Evolutionary conservation across 2,797 vertebrate genomes (phyloP).

Genomic region (Anguilla megastoma): DNA sequence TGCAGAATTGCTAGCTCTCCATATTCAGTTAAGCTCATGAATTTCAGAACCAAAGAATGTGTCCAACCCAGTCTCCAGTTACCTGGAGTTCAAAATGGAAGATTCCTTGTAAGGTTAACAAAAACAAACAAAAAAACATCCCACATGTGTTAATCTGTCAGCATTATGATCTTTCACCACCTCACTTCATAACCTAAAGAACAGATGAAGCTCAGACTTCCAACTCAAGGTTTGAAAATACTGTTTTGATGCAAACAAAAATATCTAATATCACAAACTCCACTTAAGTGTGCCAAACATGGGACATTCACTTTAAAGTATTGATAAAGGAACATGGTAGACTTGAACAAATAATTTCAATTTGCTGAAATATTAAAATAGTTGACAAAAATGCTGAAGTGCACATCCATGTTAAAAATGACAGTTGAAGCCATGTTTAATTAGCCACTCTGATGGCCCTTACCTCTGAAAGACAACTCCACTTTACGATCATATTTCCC

Average conservation of each 20-base stretch:
- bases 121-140: not conserved
- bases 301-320: not conserved
- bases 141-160: not conserved
- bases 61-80: not conserved
- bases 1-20: not conserved
- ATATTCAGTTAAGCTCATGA: not conserved
- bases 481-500: conserved; percentile 83
- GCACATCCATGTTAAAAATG: not conserved
- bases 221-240: not conserved
- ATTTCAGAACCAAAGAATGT: not conserved
- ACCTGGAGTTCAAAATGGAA: not conserved
- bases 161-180: not conserved
- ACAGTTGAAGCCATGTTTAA: not conserved
- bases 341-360: not conserved
- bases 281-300: not conserved
- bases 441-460: conserved; percentile 18
- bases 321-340: not conserved
- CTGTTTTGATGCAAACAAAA: not conserved
- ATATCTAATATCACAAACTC: not conserved
- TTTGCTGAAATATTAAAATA: not conserved
- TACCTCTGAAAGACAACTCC: conserved; percentile 81
- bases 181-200: not conserved
- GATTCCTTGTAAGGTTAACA: not conserved
- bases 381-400: not conserved
- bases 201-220: not conserved